These are phyloP conservation scores for Drosophila ochracea DNA, from an alignment of 2,888 invertebrate species.

Conservation along the genomic window DNA sequence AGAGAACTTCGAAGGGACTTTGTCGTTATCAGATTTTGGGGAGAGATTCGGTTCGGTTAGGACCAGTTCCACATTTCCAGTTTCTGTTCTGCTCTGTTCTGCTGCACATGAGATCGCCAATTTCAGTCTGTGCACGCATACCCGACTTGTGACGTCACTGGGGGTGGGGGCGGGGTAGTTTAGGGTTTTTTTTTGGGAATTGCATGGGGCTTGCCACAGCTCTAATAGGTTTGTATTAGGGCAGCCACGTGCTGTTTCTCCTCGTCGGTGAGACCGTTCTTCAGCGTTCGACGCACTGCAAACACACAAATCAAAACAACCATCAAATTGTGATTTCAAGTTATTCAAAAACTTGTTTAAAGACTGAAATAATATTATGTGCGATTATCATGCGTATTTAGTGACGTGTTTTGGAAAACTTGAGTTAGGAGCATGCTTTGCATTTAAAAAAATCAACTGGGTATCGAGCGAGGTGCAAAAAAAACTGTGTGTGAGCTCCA, in stretches of 20 bases:
- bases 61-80: constrained; percentile 18
- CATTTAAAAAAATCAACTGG: background rate
- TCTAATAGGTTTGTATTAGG: constrained; percentile 90
- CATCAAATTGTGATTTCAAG: background rate
- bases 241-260: constrained; percentile 92
- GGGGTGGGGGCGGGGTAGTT: constrained; percentile 19
- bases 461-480: constrained; percentile 29
- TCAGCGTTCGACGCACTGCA: constrained; percentile 92
- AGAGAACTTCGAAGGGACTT: constrained; percentile 66
- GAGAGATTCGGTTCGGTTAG: constrained; percentile 10
- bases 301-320: constrained; percentile 21
- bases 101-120: constrained; percentile 74
- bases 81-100: constrained; percentile 14
- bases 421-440: constrained; percentile 39
- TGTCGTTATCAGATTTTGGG: constrained; percentile 54
- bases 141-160: constrained; percentile 77
- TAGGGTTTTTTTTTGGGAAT: background rate
- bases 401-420: constrained; percentile 12
- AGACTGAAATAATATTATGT: constrained; percentile 1
- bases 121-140: constrained; percentile 68
- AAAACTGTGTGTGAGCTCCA: constrained; percentile 20
- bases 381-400: constrained; percentile 42
- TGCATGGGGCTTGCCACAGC: constrained; percentile 24
- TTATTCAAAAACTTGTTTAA: constrained; percentile 4
- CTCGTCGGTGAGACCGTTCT: constrained; percentile 92